These are phyloP conservation scores for Porites lobata DNA, from an alignment of 92 coral and sea anemone genomes.

Conservation along the genomic window DNA sequence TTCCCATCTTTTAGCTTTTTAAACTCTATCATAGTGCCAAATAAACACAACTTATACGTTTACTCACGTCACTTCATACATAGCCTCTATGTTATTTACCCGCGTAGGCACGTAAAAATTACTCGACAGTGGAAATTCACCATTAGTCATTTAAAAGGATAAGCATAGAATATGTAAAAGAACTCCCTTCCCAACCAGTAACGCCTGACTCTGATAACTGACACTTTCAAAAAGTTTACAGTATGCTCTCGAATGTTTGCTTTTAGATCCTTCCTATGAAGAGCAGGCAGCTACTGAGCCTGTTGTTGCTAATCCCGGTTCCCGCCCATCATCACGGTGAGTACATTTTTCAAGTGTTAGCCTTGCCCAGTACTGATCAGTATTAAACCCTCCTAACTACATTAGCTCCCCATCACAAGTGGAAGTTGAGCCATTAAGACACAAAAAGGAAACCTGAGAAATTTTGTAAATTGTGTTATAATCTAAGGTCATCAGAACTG, in stretches of 20 bases:
- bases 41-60: background rate
- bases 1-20: background rate
- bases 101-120: no score
- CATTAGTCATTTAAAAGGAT: no score
- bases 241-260: no score
- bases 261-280: background rate
- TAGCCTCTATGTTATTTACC: no score
- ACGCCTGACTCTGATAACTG: background rate
- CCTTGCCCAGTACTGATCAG: background rate
- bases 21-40: background rate
- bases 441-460: no score
- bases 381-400: no score
- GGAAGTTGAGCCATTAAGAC: no score
- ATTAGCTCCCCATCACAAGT: no score
- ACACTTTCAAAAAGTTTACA: background rate
- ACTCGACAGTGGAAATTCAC: no score
- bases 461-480: no score
- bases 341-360: background rate
- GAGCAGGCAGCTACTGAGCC: constrained; percentile 4
- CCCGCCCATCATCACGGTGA: constrained; percentile 50
- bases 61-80: no score
- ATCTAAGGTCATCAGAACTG: no score
- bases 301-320: constrained; percentile 45
- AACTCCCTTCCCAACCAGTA: background rate
- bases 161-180: background rate